Base-by-base conservation (phyloP, 2,113 vertebrate species). In the Megaptera novaeangliae region DNA sequence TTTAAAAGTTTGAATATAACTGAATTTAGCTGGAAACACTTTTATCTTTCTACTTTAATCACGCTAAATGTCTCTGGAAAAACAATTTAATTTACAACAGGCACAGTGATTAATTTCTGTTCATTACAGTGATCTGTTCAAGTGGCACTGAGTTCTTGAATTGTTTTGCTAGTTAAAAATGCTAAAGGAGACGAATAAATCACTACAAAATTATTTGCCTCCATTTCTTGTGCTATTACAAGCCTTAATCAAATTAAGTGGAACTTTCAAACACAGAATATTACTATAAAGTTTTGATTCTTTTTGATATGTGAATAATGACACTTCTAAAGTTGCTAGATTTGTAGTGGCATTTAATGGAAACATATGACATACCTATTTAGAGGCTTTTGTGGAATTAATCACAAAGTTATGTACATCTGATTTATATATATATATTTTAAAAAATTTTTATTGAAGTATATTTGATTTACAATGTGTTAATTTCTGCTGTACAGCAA, bases 21-120 rank as follows among this genome's bases (percentile, higher is more conserved):
- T 98, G 86, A 92, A 92, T 97, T 97, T 91, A 94, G 20, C 59
- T 80, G 34, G 71, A 80, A 91, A 85, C 46, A 82, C 84, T 98
- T 98, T 98, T 34, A 96, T 98, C 97, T 98, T 97, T 96, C 61
- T 72, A 59, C 78, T 85, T 91, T 97, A 97, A 96, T 96, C 77
- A 89, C 46, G 25, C 46, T 82, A 81, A 88, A 72, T 87, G 59
- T 85, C 49, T 96, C 90, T 86, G 74, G 86, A 77, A 86, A 94
- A 87, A 77, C 84, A 95, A 90, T 84, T 92, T 84, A 71, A 97
- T 89, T 82, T 97, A 63, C 74, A 83, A 87, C 71, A 97, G 96
- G 69, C 94, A 91, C 31, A 72, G 93, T 82, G 61, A 95, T n/a
- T 92, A 95, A 93, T 94, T 55, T 93, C 87, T 81, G 82, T 44